phyloP scores from a whole-genome alignment of 2,888 invertebrate genomes.

The Ochropleura leucogaster region DNA sequence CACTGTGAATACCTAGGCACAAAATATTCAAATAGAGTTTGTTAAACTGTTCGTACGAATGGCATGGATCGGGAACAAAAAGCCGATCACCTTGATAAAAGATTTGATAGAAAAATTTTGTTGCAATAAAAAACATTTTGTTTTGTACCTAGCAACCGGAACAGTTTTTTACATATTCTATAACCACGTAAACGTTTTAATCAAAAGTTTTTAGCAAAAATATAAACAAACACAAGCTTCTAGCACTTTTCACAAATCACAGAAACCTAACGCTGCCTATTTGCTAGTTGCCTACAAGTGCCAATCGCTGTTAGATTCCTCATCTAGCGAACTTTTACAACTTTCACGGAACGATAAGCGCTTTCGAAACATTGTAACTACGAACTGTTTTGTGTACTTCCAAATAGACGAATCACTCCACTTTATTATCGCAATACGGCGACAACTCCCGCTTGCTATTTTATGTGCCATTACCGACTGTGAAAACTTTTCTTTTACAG shows the following conservation, averaged over 20 bases:
- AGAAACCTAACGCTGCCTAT: background rate
- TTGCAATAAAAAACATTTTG: constrained; percentile 28
- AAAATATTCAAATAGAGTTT: constrained; percentile 62
- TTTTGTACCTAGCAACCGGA: background rate
- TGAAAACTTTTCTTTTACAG: constrained; percentile 68
- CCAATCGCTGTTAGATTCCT: constrained; percentile 17
- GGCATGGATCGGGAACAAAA: constrained; percentile 54
- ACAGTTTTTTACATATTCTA: constrained; percentile 19
- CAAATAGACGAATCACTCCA: constrained; percentile 11
- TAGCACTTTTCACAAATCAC: constrained; percentile 6
- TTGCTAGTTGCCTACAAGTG: constrained; percentile 27
- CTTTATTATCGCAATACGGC: constrained; percentile 27
- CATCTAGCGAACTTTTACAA: constrained; percentile 51
- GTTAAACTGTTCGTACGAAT: constrained; percentile 44
- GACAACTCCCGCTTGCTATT: constrained; percentile 17
- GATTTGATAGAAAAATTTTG: constrained; percentile 40
- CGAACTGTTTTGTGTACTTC: constrained; percentile 28
- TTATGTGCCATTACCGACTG: constrained; percentile 27
- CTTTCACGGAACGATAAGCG: constrained; percentile 44
- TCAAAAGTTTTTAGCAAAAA: background rate
- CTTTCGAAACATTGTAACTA: constrained; percentile 44
- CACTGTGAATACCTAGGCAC: constrained; percentile 38
- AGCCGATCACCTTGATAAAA: constrained; percentile 51
- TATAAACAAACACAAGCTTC: background rate
- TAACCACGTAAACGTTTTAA: background rate